Conservation (phyloP, 2,888 invertebrate species). For the Spilarctia lutea region DNA sequence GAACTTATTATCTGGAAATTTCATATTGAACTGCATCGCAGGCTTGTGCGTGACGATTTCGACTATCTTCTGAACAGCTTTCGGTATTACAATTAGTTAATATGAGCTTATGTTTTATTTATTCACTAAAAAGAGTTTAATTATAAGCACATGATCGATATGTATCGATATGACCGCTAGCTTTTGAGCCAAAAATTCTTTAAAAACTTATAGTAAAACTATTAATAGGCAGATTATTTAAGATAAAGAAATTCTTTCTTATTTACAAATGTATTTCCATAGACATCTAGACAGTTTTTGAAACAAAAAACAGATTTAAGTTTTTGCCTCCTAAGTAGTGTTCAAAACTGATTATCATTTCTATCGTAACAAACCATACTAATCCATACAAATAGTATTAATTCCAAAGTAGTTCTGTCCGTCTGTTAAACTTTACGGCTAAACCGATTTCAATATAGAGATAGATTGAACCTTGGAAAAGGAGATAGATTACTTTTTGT, state of each 20-base stretch:
- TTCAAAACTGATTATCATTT: neutral
- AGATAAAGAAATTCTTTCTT: neutral
- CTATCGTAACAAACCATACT: neutral
- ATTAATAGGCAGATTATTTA: neutral
- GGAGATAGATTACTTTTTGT: no score
- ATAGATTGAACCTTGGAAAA: no score
- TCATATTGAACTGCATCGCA: slow-evolving; percentile 76
- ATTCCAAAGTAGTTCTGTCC: no score
- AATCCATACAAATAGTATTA: no score
- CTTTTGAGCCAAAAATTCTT: no score
- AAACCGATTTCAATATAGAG: no score
- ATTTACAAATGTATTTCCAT: neutral
- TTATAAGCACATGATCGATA: neutral
- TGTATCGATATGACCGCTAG: no score
- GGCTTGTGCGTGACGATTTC: slow-evolving; percentile 48
- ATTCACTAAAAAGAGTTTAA: neutral
- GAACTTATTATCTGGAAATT: slow-evolving; percentile 74
- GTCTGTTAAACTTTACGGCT: no score
- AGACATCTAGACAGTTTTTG: neutral
- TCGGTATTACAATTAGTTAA: slow-evolving; percentile 45
- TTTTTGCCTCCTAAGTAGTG: neutral
- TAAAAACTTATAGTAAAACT: neutral
- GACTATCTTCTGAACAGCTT: slow-evolving; percentile 37
- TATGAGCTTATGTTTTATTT: slow-evolving; percentile 32
- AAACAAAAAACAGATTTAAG: neutral